A percentile compares a stretch with the other conserved stretches of the same genome.
These are phyloP conservation scores for Drosophila willistoni DNA, from an alignment of 1,140 invertebrate genomes.

Conservation along the genomic window DNA sequence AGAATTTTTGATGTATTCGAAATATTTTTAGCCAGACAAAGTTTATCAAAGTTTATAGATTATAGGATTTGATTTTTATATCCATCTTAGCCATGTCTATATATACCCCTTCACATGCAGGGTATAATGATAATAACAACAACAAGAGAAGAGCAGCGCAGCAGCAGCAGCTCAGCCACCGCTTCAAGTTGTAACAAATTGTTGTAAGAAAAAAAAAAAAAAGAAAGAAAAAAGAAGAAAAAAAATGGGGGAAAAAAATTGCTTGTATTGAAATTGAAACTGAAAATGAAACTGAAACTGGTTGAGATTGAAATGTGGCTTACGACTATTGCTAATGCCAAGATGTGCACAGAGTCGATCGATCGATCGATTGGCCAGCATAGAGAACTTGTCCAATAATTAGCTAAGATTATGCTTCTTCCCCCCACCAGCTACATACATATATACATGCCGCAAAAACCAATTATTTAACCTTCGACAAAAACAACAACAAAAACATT, in stretches of 20 bases:
- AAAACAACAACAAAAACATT: neutral
- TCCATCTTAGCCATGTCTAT: too few species aligned
- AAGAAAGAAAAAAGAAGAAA: neutral
- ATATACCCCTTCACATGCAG: conserved; percentile 1
- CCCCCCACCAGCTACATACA: neutral
- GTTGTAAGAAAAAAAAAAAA: conserved; percentile 39
- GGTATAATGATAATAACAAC: conserved; percentile 18
- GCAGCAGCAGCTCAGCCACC: conserved; percentile 26
- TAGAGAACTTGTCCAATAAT: conserved; percentile 19
- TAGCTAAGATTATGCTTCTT: conserved; percentile 1
- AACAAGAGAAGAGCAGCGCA: conserved; percentile 23
- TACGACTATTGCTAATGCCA: conserved; percentile 33
- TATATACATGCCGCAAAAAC: neutral
- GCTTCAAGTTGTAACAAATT: conserved; percentile 72
- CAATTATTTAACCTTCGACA: conserved; percentile 6
- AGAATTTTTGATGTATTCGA: too few species aligned
- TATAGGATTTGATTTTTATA: too few species aligned
- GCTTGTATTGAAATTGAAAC: conserved; percentile 75
- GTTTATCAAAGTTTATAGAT: too few species aligned
- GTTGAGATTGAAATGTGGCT: conserved; percentile 60
- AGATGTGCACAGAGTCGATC: conserved; percentile 14
- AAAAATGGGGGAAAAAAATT: conserved; percentile 22
- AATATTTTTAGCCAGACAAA: too few species aligned
- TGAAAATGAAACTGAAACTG: conserved; percentile 71
- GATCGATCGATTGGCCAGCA: conserved; percentile 1